Evolutionary conservation across 1,140 invertebrate species (phyloP).

Genomic region (Tetragonula clypearis): DNA sequence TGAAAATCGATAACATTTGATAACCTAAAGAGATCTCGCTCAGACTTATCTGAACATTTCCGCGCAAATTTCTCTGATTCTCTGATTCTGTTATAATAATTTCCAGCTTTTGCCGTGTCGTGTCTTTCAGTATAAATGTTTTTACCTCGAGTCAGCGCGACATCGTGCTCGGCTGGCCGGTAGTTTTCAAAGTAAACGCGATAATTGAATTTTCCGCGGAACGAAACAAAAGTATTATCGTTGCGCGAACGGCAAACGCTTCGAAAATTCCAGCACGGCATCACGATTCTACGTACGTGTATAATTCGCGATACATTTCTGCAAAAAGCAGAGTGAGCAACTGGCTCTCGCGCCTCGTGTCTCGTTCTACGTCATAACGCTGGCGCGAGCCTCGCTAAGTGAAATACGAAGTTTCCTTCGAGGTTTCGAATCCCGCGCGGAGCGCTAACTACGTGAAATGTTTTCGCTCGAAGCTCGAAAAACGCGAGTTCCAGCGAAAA

Average conservation of each 20-base stretch:
- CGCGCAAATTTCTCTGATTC: too few relatives aligned
- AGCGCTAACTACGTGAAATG: slow-evolving; percentile 1
- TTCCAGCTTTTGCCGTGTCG: too few relatives aligned
- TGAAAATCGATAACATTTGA: too few relatives aligned
- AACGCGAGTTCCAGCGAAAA: too few relatives aligned
- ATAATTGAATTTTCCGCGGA: slow-evolving; percentile 1
- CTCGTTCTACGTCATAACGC: slow-evolving; percentile 10
- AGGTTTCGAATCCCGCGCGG: background rate
- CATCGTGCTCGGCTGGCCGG: background rate
- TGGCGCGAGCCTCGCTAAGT: background rate
- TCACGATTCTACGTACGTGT: background rate
- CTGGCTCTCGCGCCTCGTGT: background rate
- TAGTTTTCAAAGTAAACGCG: background rate
- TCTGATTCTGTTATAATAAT: too few relatives aligned
- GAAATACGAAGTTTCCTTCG: background rate
- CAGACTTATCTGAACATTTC: too few relatives aligned
- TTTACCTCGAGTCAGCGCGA: too few relatives aligned
- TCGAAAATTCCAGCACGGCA: background rate
- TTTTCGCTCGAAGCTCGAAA: background rate
- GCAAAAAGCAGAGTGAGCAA: background rate
- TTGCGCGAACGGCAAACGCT: background rate
- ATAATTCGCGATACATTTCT: background rate
- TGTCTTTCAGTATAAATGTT: too few relatives aligned
- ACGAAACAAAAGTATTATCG: background rate
- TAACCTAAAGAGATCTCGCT: too few relatives aligned